Evolutionary conservation across 2,888 invertebrate species (phyloP).

Genomic region (Drosophila affinis): DNA sequence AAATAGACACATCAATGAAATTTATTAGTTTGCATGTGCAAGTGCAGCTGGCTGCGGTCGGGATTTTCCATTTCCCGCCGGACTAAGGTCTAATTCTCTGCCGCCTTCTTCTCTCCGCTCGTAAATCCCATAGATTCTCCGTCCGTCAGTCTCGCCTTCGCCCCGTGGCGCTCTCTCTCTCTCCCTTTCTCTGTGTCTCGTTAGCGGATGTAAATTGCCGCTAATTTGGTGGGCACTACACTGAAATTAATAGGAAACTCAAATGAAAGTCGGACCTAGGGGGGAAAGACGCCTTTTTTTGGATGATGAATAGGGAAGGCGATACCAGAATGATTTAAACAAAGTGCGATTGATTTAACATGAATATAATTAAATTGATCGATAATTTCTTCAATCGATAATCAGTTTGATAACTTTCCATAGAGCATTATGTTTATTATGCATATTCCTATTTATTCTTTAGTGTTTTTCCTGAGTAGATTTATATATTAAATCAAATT

Average conservation of each 20-base stretch:
- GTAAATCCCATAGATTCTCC: not conserved
- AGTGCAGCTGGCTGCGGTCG: slow-evolving; percentile 59
- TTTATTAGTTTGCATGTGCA: slow-evolving; percentile 81
- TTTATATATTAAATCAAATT: not conserved
- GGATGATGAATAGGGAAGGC: slow-evolving; percentile 19
- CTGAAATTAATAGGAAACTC: slow-evolving; percentile 52
- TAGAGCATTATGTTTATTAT: too few species aligned
- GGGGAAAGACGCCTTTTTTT: not conserved
- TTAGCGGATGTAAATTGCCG: slow-evolving; percentile 66
- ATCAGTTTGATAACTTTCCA: too few species aligned
- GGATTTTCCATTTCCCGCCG: slow-evolving; percentile 65
- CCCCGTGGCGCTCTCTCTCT: slow-evolving; percentile 16
- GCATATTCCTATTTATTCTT: not conserved
- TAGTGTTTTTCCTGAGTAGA: not conserved
- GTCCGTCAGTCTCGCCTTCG: not conserved
- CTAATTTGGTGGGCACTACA: slow-evolving; percentile 63
- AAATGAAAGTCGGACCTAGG: slow-evolving; percentile 27
- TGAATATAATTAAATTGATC: too few species aligned
- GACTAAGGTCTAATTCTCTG: slow-evolving; percentile 43
- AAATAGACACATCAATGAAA: slow-evolving; percentile 83
- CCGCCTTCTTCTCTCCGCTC: slow-evolving; percentile 17
- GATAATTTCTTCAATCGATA: too few species aligned
- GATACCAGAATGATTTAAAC: too few species aligned
- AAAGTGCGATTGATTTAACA: too few species aligned
- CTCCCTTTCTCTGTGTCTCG: not conserved